phyloP scores from a whole-genome alignment of 2,888 invertebrate species.

The Ornithoptera priamus region DNA sequence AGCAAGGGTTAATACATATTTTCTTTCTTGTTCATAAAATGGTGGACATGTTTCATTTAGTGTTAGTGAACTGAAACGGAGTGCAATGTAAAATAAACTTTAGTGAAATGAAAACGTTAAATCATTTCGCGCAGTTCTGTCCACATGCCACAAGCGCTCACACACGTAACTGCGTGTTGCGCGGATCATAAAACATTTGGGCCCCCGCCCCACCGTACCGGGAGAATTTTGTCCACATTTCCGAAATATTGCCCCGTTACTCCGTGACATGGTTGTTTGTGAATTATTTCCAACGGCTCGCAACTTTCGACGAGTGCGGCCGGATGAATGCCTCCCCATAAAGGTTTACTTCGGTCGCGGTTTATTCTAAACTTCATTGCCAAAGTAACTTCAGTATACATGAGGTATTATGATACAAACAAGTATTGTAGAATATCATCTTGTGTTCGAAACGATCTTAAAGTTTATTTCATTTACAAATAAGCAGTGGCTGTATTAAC shows the following conservation, averaged over 20 bases:
- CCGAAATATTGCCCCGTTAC: constrained; percentile 34
- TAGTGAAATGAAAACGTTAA: constrained; percentile 65
- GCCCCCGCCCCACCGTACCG: constrained; percentile 38
- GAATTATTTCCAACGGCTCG: constrained; percentile 29
- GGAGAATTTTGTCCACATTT: constrained; percentile 38
- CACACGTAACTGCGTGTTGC: constrained; percentile 55
- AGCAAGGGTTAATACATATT: too few species aligned
- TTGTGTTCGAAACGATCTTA: too few species aligned
- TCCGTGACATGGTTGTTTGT: constrained; percentile 35
- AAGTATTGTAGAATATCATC: neutral
- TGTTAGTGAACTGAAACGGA: constrained; percentile 35
- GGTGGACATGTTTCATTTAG: constrained; percentile 22
- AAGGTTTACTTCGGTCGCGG: neutral
- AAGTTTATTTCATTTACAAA: too few species aligned
- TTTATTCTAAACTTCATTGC: neutral
- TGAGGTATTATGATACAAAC: neutral
- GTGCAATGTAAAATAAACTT: constrained; percentile 54
- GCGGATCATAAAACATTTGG: constrained; percentile 63
- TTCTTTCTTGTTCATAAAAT: neutral
- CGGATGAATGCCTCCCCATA: constrained; percentile 12
- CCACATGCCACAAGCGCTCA: constrained; percentile 62
- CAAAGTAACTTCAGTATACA: neutral
- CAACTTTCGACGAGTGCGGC: constrained; percentile 10
- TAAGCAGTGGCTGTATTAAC: too few species aligned
- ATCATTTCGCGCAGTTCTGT: constrained; percentile 66